Conservation (phyloP, 2,888 invertebrate species). For the Xanthorhoe spadicearia region DNA sequence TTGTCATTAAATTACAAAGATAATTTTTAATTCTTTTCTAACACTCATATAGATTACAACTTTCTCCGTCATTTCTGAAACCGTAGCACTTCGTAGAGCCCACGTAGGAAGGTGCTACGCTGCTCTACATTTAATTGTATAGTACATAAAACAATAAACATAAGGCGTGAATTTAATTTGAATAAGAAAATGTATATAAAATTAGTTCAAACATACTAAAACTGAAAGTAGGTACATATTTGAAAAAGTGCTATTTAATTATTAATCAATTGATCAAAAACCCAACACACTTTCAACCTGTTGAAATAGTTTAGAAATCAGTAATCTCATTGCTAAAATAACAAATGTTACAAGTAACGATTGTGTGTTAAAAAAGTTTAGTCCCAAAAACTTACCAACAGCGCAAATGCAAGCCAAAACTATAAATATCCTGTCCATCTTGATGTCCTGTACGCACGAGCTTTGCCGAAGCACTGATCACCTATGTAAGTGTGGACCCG, state of each 20-base stretch:
- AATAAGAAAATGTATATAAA: too few relatives aligned
- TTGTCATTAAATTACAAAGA: too few relatives aligned
- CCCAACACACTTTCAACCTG: background rate
- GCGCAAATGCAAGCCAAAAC: constrained; percentile 71
- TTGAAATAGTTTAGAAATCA: background rate
- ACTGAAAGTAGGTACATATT: too few relatives aligned
- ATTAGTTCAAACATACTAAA: too few relatives aligned
- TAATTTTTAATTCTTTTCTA: too few relatives aligned
- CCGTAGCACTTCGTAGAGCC: constrained; percentile 12
- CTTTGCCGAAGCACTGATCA: constrained; percentile 65
- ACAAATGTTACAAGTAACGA: too few relatives aligned
- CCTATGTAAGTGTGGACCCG: constrained; percentile 43
- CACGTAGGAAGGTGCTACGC: constrained; percentile 1
- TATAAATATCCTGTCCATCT: constrained; percentile 69
- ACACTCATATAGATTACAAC: background rate
- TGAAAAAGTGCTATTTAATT: too few relatives aligned
- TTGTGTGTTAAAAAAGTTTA: background rate
- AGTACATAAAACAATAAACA: too few relatives aligned
- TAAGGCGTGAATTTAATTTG: too few relatives aligned
- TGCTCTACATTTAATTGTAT: background rate
- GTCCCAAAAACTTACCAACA: constrained; percentile 61
- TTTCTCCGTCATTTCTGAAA: background rate
- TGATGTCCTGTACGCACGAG: constrained; percentile 59
- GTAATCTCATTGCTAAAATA: too few relatives aligned
- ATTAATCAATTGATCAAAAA: background rate